Percentiles rank a stretch among this genome's conserved stretches.
Evolutionary conservation across 2,113 vertebrate genomes (phyloP).

Genomic region (Collichthys lucidus): DNA sequence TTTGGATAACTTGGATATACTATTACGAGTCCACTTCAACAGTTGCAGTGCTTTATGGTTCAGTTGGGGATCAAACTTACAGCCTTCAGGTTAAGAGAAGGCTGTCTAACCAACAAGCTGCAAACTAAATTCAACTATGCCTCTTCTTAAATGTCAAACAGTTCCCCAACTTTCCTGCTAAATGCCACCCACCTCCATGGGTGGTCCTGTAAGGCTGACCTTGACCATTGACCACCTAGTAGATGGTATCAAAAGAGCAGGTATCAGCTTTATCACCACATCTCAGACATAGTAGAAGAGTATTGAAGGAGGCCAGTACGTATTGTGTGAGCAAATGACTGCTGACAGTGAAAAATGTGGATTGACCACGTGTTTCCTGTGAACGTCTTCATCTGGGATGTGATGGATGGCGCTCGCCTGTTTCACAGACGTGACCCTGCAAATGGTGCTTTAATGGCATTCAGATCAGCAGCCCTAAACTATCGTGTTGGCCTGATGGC

Average conservation of each 20-base stretch:
- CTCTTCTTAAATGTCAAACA: not conserved
- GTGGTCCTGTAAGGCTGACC: not conserved
- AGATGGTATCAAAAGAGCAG: not conserved
- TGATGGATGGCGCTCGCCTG: conserved; percentile 59
- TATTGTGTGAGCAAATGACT: conserved; percentile 35
- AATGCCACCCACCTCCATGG: not conserved
- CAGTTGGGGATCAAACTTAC: not conserved
- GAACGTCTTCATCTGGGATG: conserved; percentile 47
- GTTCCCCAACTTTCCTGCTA: not conserved
- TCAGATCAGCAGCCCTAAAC: conserved; percentile 55
- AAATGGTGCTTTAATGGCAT: conserved; percentile 57
- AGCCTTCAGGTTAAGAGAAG: not conserved
- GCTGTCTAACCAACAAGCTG: not conserved
- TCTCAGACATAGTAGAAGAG: not conserved
- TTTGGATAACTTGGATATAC: not conserved
- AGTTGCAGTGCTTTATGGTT: not conserved
- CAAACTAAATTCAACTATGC: not conserved
- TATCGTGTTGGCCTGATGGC: conserved; percentile 44
- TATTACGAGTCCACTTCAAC: not conserved
- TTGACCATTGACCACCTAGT: not conserved
- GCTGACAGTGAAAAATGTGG: conserved; percentile 56
- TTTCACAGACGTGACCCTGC: conserved; percentile 51
- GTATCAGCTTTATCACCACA: not conserved
- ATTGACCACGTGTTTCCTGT: conserved; percentile 45
- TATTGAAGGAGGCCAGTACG: not conserved